Percentiles rank a stretch among this genome's conserved stretches.
These are phyloP conservation scores for Sphaerophoria rueppellii DNA, from an alignment of 2,888 invertebrate species.

Conservation along the genomic window DNA sequence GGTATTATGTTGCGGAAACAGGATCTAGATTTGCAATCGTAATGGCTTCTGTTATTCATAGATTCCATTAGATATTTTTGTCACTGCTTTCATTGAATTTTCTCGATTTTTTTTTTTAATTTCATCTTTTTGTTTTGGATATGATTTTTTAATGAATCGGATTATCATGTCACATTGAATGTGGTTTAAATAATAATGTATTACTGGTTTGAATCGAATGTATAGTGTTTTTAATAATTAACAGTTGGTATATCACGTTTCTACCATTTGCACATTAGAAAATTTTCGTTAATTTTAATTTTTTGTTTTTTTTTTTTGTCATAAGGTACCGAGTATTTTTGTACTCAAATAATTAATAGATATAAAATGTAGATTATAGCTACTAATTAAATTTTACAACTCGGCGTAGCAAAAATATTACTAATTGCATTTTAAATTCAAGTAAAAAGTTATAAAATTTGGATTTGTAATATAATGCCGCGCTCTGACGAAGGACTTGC, in stretches of 20 bases:
- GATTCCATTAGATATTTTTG: neutral
- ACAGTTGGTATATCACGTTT: constrained; percentile 38
- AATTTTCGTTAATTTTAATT: too few species aligned
- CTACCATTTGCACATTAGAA: constrained; percentile 30
- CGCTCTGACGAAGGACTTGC: too few species aligned
- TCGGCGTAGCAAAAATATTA: too few species aligned
- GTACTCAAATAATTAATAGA: too few species aligned
- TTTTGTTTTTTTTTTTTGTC: too few species aligned
- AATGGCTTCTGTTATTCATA: neutral
- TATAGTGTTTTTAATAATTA: constrained; percentile 48
- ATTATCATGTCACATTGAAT: constrained; percentile 59
- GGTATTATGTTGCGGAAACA: constrained; percentile 33
- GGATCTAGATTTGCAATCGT: constrained; percentile 36
- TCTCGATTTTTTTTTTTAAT: constrained; percentile 18
- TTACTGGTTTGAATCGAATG: constrained; percentile 50
- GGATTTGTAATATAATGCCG: too few species aligned
- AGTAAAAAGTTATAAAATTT: too few species aligned
- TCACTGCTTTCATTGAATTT: constrained; percentile 28
- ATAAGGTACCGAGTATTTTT: too few species aligned
- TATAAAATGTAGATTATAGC: too few species aligned
- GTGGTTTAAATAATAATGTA: constrained; percentile 40
- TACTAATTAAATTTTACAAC: too few species aligned
- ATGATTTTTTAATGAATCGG: constrained; percentile 54
- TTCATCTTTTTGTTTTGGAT: neutral
- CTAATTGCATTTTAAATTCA: too few species aligned